Evolutionary conservation across 2,797 vertebrate genomes (phyloP), one percentile per base, ranked within the genome.

Genomic region (Paramormyrops hopkinsi): DNA sequence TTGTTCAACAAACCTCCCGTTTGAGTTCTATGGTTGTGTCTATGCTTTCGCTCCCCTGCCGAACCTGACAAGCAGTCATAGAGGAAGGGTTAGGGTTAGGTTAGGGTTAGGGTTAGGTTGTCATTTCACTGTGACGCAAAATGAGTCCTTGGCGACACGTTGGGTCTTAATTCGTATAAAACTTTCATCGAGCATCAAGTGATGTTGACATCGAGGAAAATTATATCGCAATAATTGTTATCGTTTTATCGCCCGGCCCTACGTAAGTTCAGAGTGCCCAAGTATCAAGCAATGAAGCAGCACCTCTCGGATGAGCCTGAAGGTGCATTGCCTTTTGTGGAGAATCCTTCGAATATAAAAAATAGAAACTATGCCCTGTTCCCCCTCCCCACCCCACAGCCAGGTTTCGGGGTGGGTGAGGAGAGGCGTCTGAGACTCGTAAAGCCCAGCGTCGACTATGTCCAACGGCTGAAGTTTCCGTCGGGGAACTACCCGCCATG

Each of bases 401-500:
- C 96, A 0, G 95, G 95, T 62, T 94, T 96, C 2, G 94, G 96
- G 53, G 86, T 91, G 0, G 95, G 92, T 17, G 96, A 95, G 89
- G 96, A 96, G 76, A 93, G 95, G 17, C 91, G 99, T 1, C 94
- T 95, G 44, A 93, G 91, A 56, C 90, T 97, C 92, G 96, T 99
- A 88, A 98, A 97, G 92, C 97, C 98, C 92, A 99, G 98, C 0
- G 95, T 99, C 33, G 97, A 99, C 92, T 97, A 97, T 0, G 95
- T 99, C 89, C 97, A 97, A 92, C 95, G 95, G 19, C 96, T 99
- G 22, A 97, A 96, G 92, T 97, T 97, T 91, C 96, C 97, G 0
- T 95, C 98, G 0, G 98, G 98, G 88, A 99, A 99, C 93, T 99
- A 96, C 93, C 98, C 98, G 0, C 96, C 98, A 0, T 98, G 98